Base-by-base conservation (phyloP, 2,113 vertebrate genomes). In the Hymenochirus boettgeri region DNA sequence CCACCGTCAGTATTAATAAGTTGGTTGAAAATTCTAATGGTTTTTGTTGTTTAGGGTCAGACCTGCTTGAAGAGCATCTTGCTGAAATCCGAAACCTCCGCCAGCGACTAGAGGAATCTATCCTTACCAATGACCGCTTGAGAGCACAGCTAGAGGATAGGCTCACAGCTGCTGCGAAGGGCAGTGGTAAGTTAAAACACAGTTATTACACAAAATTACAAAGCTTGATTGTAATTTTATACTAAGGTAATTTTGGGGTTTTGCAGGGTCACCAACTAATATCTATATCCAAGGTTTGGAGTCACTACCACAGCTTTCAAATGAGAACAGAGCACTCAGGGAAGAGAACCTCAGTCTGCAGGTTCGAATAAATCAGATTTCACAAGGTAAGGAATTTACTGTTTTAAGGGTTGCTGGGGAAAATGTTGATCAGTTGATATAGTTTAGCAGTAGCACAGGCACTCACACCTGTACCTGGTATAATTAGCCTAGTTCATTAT, bases 51-150 rank as follows among this genome's bases (percentile, higher is more conserved):
- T 42, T 24, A 93, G 92, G 88, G 18, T 70, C 91, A 4, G 89
- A 91, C 47, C 74, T 96, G 70, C 85, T 96, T 71, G 91, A 92
- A 62, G 92, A 94, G 33, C 93, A 97, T 57, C 79, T 97, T 63
- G 69, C 77, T 3, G 94, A 98, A 80, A 93, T 96, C 67, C 79
- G 88, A 39, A 85, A 74, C 72, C 85, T 96, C 48, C 88, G 89
- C 6, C 90, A 88, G 75, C 86, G 86, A 33, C 85, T 98, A 0
- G 92, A 95, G 70, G 93, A 96, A 56, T 96, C 95, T 72, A 96
- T 97, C 74, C 86, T 87, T 72, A 93, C 86, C 73, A 95, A 96
- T 0, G 90, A 96, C 57, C 84, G 83, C 3, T 89, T 98, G 15
- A 74, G 91, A 35, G 85, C 89, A 69, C 93, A 97, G 79, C 84